Evolutionary conservation across 2,888 invertebrate species (phyloP), one percentile per base, ranked within the genome.

Genomic region (Eueremaeus valkanovi): DNA sequence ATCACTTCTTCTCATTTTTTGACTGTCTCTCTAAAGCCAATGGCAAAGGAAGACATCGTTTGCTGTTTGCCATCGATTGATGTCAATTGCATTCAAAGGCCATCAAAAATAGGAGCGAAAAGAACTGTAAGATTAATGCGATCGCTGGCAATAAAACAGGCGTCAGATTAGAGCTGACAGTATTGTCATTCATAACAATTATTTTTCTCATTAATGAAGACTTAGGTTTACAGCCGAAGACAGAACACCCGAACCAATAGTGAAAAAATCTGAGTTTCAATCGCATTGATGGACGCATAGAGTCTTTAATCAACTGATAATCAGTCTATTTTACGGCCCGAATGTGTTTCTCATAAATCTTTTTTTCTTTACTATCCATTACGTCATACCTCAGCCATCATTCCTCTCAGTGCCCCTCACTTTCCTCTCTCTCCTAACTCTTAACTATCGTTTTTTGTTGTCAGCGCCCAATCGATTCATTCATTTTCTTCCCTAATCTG

Each of bases 161-260:
- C 18, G 29, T 55, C 24, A 55, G 55, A 55, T 55, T 55, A 55
- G 29, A 55, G 55, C 13, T 18, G 55, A 55, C 55, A 55, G 55
- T 55, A 55, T 55, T 55, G 55, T 55, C 55, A 55, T 55, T 55
- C 55, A 55, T 55, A 21, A 55, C 24, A 55, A 55, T 55, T 55
- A 55, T 55, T 55, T 55, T 21, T 55, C 18, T 55, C 55, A 55
- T 55, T 55, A 55, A 55, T 55, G 55, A 55, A 55, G 55, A 55
- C 55, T 55, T 21, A 55, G 55, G 24, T 16, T 11, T 11, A 16
- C 45, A 45, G 16, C 45, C 3, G 45, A 45, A 45, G 45, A 36
- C 16, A 16, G 16, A 11, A 16, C 11, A 11, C 8, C 16, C 9
- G 42, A 42, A 42, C 9, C 9, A 42, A 42, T 42, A n/a, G n/a